These are phyloP conservation scores for Drosophila eugracilis DNA, from an alignment of 1,140 invertebrate genomes.

Conservation along the genomic window DNA sequence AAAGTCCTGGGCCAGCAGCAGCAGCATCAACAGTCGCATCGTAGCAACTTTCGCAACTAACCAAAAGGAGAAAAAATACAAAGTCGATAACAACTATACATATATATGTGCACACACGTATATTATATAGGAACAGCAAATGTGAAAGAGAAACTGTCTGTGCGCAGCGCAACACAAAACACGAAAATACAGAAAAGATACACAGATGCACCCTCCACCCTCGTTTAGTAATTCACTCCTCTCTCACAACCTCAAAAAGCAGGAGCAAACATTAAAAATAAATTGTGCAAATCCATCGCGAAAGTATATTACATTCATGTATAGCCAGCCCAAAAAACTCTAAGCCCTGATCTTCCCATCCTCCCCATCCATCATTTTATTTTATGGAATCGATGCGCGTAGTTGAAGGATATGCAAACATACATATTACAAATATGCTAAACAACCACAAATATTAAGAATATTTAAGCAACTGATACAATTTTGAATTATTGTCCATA, in stretches of 20 bases:
- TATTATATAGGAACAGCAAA: conserved; percentile 72
- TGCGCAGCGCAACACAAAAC: conserved; percentile 70
- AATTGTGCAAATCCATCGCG: conserved; percentile 57
- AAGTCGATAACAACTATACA: conserved; percentile 70
- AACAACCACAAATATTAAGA: conserved; percentile 57
- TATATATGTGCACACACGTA: conserved; percentile 59
- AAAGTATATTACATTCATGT: conserved; percentile 56
- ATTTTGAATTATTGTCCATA: conserved; percentile 75
- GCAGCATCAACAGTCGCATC: conserved; percentile 29
- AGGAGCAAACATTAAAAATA: conserved; percentile 62
- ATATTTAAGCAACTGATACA: conserved; percentile 59
- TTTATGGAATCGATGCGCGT: conserved; percentile 44
- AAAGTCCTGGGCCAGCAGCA: conserved; percentile 47
- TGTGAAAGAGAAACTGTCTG: conserved; percentile 80
- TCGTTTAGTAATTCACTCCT: conserved; percentile 27
- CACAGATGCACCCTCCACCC: conserved; percentile 26
- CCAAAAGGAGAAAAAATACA: conserved; percentile 33
- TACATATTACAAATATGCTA: conserved; percentile 67
- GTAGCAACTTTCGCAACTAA: conserved; percentile 57
- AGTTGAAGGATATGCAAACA: conserved; percentile 45
- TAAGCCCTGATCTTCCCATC: neutral
- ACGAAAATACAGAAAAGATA: conserved; percentile 35
- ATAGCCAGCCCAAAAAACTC: conserved; percentile 44
- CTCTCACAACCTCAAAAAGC: conserved; percentile 27
- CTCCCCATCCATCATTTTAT: conserved; percentile 17